Evolutionary conservation across 2,113 vertebrate species (phyloP), one percentile per base, ranked within the genome.

Genomic region (Irena cyanogastra): DNA sequence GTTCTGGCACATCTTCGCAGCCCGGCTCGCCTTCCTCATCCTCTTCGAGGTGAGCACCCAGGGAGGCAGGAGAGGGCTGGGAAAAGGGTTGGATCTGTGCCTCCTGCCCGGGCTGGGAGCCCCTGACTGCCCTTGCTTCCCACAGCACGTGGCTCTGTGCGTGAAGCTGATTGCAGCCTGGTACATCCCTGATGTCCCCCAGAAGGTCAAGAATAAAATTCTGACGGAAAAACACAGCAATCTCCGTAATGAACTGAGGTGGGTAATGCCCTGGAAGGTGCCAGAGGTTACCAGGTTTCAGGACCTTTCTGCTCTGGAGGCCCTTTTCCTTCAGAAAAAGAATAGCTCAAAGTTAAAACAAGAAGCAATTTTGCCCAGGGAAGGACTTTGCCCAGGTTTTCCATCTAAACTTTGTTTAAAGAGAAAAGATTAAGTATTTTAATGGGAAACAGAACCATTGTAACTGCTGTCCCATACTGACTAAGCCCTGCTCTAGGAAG

Each of bases 1-100:
- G 95, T 99, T 98, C 97, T 99, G 99, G 99, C 94, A 98, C 77
- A 97, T 99, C 66, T 89, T 99, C 8, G 99, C 99, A 6, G 97
- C 98, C 64, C 98, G 99, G 10, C 98, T 99, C 28, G 98, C 97
- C 89, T 99, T 99, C 54, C 97, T 99, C 85, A 98, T 99, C 92
- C 94, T 99, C 76, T 99, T 99, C 22, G 99, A 99, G 98, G 99
- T 95, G 61, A 76, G 89, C 5, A 1, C 45, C 24, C 0, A 0
- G 28, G 37, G 30, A 31, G 50, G 56, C 10, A 13, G 64, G 17
- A 52, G 54, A 24, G 41, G n/a, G 27, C 37, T 65, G 64, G 31
- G 22, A 10, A 9, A 20, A 7, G 23, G 57, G 39, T 10, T 53
- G 72, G 35, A 47, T 27, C 28, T 0, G 1, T 52, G 37, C 27